Evolutionary conservation across 2,888 invertebrate genomes (phyloP).

Genomic region (Magallana nippona): DNA sequence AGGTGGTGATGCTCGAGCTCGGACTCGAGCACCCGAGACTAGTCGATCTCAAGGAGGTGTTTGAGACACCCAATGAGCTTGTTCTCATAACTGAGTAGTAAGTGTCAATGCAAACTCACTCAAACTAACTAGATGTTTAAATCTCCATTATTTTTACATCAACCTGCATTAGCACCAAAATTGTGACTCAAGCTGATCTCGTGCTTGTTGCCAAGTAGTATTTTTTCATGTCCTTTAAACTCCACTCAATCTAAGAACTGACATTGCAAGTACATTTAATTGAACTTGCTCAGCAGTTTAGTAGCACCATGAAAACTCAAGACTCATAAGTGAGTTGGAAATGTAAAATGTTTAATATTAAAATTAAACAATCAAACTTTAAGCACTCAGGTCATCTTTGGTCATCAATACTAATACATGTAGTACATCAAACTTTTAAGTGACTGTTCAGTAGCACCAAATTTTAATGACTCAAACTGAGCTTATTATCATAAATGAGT

Average conservation of each 20-base stretch:
- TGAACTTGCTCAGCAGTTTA: no score
- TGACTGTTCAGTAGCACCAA: not conserved
- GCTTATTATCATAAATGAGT: not conserved
- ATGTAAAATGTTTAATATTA: no score
- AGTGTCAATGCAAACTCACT: constrained; percentile 79
- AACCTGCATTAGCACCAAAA: not conserved
- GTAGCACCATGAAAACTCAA: no score
- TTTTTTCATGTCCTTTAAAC: no score
- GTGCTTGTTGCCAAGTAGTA: no score
- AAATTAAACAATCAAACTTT: no score
- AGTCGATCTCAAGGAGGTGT: constrained; percentile 94
- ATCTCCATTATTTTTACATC: not conserved
- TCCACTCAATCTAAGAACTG: no score
- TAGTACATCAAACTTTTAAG: no score
- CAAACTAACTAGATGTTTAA: not conserved
- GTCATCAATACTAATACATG: no score
- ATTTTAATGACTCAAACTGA: not conserved
- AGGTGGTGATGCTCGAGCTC: constrained; percentile 93
- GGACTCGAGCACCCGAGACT: constrained; percentile 89
- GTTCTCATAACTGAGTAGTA: constrained; percentile 95
- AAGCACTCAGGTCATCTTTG: no score
- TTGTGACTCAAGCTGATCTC: not conserved
- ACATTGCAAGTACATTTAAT: no score
- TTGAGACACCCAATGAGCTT: constrained; percentile 85
- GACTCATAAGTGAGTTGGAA: no score